Evolutionary conservation across 2,888 invertebrate species (phyloP).

Genomic region (Agonum fuliginosum): DNA sequence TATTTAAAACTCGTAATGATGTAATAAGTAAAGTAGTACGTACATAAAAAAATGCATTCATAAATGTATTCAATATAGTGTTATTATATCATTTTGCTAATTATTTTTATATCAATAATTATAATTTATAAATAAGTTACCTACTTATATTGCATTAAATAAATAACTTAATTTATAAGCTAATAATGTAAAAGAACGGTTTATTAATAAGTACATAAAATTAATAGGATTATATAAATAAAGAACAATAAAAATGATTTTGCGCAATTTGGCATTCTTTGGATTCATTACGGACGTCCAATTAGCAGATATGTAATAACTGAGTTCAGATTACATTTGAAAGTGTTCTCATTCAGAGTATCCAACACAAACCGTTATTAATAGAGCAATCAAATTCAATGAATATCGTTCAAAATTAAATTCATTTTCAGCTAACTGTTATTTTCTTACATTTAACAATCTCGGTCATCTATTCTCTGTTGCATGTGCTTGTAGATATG

Average conservation of each 20-base stretch:
- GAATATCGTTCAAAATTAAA: constrained; percentile 31
- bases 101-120: too few species aligned
- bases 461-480: constrained; percentile 18
- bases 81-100: too few species aligned
- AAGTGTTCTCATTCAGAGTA: background rate
- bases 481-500: background rate
- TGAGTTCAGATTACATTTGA: background rate
- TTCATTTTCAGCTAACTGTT: constrained; percentile 33
- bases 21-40: too few species aligned
- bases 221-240: background rate
- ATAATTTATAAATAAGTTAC: too few species aligned
- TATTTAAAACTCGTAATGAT: too few species aligned
- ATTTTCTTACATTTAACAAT: constrained; percentile 18
- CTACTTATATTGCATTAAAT: too few species aligned
- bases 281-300: background rate
- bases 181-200: background rate
- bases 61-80: too few species aligned
- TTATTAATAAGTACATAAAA: background rate
- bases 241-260: background rate
- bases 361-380: constrained; percentile 14
- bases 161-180: too few species aligned
- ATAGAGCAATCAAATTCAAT: constrained; percentile 32
- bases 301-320: background rate
- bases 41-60: too few species aligned
- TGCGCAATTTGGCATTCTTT: background rate